Conservation (phyloP, 2,888 invertebrate genomes). For the Charanyca ferruginea region DNA sequence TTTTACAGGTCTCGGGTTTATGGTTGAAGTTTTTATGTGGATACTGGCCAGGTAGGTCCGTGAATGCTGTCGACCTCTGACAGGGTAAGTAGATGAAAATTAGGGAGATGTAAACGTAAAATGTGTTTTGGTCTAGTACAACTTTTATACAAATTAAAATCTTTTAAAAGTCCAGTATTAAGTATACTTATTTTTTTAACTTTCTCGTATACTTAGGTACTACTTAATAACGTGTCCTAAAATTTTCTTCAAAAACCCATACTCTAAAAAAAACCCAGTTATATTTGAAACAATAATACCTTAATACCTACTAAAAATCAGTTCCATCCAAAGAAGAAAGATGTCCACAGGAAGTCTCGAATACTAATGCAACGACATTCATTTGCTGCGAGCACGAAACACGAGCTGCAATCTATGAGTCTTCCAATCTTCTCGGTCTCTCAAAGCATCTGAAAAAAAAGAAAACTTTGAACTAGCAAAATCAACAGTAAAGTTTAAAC, state of each 20-base stretch:
- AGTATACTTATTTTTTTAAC: neutral
- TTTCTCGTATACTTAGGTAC: too few relatives aligned
- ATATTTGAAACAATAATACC: neutral
- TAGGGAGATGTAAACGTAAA: neutral
- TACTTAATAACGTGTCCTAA: neutral
- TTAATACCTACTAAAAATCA: constrained; percentile 37
- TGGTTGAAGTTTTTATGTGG: constrained; percentile 19
- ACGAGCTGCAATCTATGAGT: constrained; percentile 27
- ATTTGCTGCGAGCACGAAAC: constrained; percentile 33
- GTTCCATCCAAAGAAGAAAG: constrained; percentile 14
- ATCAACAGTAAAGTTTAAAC: constrained; percentile 23
- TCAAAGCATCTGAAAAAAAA: constrained; percentile 32
- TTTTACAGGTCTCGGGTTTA: constrained; percentile 11
- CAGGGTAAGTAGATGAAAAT: neutral
- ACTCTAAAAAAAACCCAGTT: too few relatives aligned
- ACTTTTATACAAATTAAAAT: neutral
- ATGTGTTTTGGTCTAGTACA: too few relatives aligned
- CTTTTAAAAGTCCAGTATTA: neutral
- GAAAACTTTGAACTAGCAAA: constrained; percentile 7
- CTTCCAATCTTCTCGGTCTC: constrained; percentile 8
- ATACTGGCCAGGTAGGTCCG: constrained; percentile 4
- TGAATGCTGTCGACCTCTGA: constrained; percentile 4
- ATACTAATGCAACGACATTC: constrained; percentile 39
- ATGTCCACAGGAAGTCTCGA: constrained; percentile 20
- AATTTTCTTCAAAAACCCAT: neutral